phyloP scores from a whole-genome alignment of 2,888 invertebrate genomes.

The Chromoteleia sp. region DNA sequence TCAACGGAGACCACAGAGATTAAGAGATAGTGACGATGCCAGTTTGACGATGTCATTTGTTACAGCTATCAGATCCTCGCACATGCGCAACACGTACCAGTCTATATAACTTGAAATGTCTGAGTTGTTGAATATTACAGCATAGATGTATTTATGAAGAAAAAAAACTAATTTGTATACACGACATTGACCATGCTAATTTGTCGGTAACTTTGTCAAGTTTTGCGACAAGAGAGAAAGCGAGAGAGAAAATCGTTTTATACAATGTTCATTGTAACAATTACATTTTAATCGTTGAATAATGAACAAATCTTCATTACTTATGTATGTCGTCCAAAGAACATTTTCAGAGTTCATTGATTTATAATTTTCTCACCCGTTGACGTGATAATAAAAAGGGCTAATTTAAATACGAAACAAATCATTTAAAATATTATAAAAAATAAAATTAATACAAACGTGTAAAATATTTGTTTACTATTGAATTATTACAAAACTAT shows the following conservation, averaged over 20 bases:
- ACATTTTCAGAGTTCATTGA: no score
- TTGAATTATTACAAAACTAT: no score
- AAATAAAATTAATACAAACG: no score
- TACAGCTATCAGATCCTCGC: slow-evolving; percentile 79
- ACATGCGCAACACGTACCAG: slow-evolving; percentile 75
- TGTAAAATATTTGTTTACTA: no score
- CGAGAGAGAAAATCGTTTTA: neutral
- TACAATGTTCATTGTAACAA: no score
- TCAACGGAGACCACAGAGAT: slow-evolving; percentile 74
- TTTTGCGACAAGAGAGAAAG: neutral
- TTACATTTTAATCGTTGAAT: no score
- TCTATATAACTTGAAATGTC: slow-evolving; percentile 60
- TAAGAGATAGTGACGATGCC: slow-evolving; percentile 77
- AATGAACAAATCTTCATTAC: no score
- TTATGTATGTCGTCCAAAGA: no score
- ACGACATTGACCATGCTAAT: slow-evolving; percentile 42
- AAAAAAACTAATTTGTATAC: slow-evolving; percentile 36
- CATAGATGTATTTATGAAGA: slow-evolving; percentile 54
- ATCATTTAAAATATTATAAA: no score
- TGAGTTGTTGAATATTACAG: slow-evolving; percentile 51
- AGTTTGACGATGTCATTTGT: slow-evolving; percentile 82
- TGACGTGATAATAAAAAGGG: no score
- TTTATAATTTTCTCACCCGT: no score
- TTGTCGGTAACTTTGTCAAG: slow-evolving; percentile 46
- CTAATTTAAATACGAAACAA: no score